Evolutionary conservation across 2,888 invertebrate genomes (phyloP), one percentile per base, ranked within the genome.

Genomic region (Eristalis intricaria): DNA sequence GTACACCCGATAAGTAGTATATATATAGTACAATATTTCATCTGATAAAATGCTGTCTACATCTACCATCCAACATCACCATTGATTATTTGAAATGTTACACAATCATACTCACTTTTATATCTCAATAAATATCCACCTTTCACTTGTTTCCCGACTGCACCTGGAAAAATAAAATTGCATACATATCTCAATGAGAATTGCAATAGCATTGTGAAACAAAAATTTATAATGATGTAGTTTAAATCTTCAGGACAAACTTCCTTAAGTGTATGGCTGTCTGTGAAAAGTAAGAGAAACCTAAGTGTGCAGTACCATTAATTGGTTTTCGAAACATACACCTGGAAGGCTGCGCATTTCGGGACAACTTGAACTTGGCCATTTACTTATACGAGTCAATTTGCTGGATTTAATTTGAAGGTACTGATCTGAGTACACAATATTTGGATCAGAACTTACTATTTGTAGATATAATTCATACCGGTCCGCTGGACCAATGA

Each of bases 81-180:
- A 38, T 19, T 50, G 19, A 50, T 8, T 19, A 19, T 50, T 19
- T 50, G 1, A 19, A 50, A 50, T 19, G 19, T 50, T 19, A 50
- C 19, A 50, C 50, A 50, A 8, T 50, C 19, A 50, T 50, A 96
- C 96, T 96, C 93, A 96, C 96, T 95, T 95, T 96, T 96, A 91
- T 96, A 96, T 88, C 96, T 95, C 75, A 96, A 94, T 92, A 96
- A 94, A 91, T 96, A 96, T 64, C 96, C 96, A 81, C 96, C 96
- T 92, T 96, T 96, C 90, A 96, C 94, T 93, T 96, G 96, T 91
- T 96, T 96, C 80, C 95, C 95, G 89, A 94, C 94, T 90, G 94
- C 94, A 92, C 95, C 95, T 95, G 94, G 0, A 83, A 86, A 60
- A 29, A 35, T 1, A 58, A 74, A 58, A 75, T 23, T 29, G 22